These are phyloP conservation scores for Zaprionus africanus DNA, from an alignment of 1,140 invertebrate species.

Conservation along the genomic window DNA sequence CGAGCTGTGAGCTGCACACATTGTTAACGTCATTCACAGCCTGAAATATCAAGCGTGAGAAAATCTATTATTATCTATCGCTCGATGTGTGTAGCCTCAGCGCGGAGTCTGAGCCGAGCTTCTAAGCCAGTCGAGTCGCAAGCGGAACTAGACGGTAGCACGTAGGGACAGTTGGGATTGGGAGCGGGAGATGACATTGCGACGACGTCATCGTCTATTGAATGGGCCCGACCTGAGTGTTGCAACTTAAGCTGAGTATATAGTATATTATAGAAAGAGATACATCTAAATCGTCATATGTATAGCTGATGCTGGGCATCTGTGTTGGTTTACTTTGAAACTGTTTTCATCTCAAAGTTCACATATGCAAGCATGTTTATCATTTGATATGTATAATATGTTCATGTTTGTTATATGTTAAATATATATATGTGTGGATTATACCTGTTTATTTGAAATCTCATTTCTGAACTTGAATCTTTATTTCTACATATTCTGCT, in stretches of 20 bases:
- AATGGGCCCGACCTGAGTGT: conserved; percentile 33
- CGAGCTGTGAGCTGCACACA: conserved; percentile 56
- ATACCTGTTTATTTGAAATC: no score
- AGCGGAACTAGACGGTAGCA: conserved; percentile 52
- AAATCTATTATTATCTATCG: conserved; percentile 82
- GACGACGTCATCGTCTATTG: conserved; percentile 47
- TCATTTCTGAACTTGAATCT: no score
- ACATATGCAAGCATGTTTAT: no score
- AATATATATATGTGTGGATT: no score
- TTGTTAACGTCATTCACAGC: conserved; percentile 80
- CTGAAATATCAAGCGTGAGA: conserved; percentile 82
- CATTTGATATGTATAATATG: no score
- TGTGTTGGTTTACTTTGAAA: background rate
- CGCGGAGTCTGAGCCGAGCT: conserved; percentile 51
- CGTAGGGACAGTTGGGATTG: conserved; percentile 46
- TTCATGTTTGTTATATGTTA: no score
- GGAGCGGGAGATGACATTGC: conserved; percentile 48
- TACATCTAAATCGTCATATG: background rate
- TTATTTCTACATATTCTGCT: no score
- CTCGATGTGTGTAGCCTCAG: conserved; percentile 52
- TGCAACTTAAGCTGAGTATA: background rate
- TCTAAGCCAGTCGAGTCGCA: conserved; percentile 27
- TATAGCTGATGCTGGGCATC: background rate
- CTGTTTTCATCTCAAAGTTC: background rate
- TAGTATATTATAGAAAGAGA: background rate